phyloP scores from a whole-genome alignment of 2,113 vertebrate species.

The chimpanzee (Pan troglodytes) region NHGRI_mPanTro3-v2.1_pri NC_072403.2:98943001-98943500 shows the following conservation, averaged over 20 bases:
- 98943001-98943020: not conserved
- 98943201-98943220: not conserved
- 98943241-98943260: not conserved
- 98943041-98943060: not conserved
- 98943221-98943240: not conserved
- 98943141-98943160: not conserved
- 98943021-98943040: not conserved
- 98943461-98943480: not conserved
- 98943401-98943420: not conserved
- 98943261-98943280: not conserved
- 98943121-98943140: not conserved
- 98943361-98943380: not conserved
- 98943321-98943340: not conserved
- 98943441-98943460: not conserved
- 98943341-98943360: not conserved
- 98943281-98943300: not conserved
- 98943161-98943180: not conserved
- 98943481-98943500: slow-evolving; percentile 14
- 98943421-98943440: not conserved
- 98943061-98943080: not conserved
- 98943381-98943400: not conserved
- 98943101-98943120: not conserved
- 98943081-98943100: not conserved
- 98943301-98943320: not conserved
- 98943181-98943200: not conserved